Percentiles rank a stretch among this genome's conserved stretches.
Conservation (phyloP, 2,113 vertebrate species). For the Strix aluco region DNA sequence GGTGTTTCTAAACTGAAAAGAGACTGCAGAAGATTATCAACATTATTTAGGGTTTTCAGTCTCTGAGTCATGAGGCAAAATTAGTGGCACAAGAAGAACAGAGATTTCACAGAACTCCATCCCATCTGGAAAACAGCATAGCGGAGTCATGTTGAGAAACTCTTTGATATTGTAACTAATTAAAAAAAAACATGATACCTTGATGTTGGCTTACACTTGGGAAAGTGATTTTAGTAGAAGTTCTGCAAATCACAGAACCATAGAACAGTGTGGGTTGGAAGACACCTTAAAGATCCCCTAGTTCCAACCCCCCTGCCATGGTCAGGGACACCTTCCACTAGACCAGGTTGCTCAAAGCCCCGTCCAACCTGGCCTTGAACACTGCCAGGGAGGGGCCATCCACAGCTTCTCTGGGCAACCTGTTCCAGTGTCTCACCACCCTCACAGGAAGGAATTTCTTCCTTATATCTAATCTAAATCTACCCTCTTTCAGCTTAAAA, state of each 20-base stretch:
- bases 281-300: no score
- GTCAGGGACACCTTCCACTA: no score
- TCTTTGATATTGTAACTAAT: conserved; percentile 9
- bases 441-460: no score
- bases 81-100: not conserved
- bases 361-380: no score
- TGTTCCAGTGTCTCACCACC: no score
- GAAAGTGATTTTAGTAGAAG: conserved; percentile 2
- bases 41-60: conserved; percentile 21
- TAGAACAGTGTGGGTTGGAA: no score
- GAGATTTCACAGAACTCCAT: conserved; percentile 36
- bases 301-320: no score
- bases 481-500: no score
- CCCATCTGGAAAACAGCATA: conserved; percentile 38
- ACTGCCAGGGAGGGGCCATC: no score
- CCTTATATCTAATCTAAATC: no score
- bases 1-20: not conserved
- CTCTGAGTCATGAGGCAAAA: conserved; percentile 43
- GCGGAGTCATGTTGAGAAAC: conserved; percentile 17
- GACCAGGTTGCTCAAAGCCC: no score
- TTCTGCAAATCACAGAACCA: not conserved
- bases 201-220: not conserved
- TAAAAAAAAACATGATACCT: not conserved
- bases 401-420: no score
- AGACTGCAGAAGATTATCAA: conserved; percentile 19